Evolutionary conservation across 1,140 invertebrate genomes (phyloP), one percentile per base, ranked within the genome.

Genomic region (Pogonus chalceus): DNA sequence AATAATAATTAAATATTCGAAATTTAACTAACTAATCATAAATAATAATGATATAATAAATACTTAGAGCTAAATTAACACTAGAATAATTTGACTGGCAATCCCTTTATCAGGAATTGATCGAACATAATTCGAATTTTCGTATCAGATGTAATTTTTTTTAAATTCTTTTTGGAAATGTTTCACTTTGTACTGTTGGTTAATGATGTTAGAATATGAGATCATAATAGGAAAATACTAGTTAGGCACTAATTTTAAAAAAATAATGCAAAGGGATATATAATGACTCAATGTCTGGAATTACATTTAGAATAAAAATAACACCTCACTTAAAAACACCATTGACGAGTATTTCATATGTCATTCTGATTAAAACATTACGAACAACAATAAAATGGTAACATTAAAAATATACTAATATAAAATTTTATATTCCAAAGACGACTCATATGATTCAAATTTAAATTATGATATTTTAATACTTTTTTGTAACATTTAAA

Each of bases 181-280:
- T 49, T 49, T 49, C 23, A 2, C 47, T 49, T 49, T 49, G 47
- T 49, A 49, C 47, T 49, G 20, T 49, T 49, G 20, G 47, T 49
- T 49, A 2, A 49, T 23, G 23, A 49, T 23, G 47, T 49, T 22
- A 49, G 23, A 23, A 14, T 49, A 20, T 49, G 47, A 49, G 47
- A 49, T 49, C 47, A 49, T 49, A 14, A 43, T 43, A 43, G 37
- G 37, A 43, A 43, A 43, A 18, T 12, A 43, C 37, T 43, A 43
- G 37, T 43, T 43, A 43, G 37, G 37, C 37, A 43, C 37, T 43
- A 43, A 43, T 43, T 43, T 43, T 18, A 43, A 10, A 43, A n/a
- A 18, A 43, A 12, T 18, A 43, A 43, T 18, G 9, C 37, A 43
- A 12, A 16, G 37, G 37, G 37, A 43, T n/a, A n/a, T n/a, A n/a